Evolutionary conservation across 2,113 vertebrate genomes (phyloP).

Genomic region (Nicator chloris): DNA sequence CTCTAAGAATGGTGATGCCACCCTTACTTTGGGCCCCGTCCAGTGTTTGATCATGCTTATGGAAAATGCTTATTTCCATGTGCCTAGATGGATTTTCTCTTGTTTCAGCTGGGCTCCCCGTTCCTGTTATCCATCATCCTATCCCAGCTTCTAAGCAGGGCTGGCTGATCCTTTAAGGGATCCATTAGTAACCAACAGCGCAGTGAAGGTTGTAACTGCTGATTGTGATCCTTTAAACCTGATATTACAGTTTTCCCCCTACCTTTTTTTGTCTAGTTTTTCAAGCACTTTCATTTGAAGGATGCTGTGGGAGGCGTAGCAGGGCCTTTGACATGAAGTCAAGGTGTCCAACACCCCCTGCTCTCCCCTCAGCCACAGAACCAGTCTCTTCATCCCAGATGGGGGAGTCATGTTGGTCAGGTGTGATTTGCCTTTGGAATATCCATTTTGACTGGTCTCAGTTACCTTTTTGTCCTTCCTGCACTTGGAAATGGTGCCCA

Average conservation of each 20-base stretch:
- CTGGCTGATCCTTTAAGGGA: not conserved
- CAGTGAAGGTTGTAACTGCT: not conserved
- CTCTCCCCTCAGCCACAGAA: not conserved
- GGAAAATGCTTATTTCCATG: accelerated
- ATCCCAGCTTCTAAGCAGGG: not conserved
- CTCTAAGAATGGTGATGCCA: not conserved
- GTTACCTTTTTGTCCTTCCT: not conserved
- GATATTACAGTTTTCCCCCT: not conserved
- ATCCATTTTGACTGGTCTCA: not conserved
- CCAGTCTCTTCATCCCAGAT: not conserved
- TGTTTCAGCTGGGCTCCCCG: not conserved
- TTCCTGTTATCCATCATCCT: not conserved
- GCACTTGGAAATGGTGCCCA: not conserved
- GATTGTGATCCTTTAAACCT: not conserved
- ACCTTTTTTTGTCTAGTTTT: not conserved
- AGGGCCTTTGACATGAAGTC: not conserved
- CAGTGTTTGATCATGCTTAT: not conserved
- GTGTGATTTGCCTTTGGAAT: not conserved
- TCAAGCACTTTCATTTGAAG: not conserved
- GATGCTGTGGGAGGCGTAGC: not conserved
- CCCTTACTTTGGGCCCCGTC: not conserved
- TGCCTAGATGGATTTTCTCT: not conserved
- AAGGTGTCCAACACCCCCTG: not conserved
- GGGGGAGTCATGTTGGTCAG: not conserved
- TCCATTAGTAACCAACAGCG: not conserved